These are phyloP conservation scores for Eubasilissa splendida DNA, from an alignment of 2,888 invertebrate species.

Conservation along the genomic window DNA sequence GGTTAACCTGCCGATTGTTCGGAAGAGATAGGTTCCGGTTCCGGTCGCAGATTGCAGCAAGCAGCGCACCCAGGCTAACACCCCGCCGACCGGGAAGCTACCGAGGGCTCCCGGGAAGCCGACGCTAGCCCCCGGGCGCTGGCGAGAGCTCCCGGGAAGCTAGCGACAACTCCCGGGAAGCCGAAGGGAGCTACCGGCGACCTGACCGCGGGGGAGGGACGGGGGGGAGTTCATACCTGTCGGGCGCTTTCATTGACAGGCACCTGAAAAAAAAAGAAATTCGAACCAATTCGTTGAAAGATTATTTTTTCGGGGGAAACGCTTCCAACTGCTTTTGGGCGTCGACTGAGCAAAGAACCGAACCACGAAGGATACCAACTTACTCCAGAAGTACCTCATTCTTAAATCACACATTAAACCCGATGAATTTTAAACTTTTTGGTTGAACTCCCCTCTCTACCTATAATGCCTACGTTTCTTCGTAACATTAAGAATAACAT, in stretches of 20 bases:
- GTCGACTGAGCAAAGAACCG: not conserved
- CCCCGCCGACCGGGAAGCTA: conserved; percentile 50
- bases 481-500: too few relatives aligned
- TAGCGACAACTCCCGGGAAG: conserved; percentile 22
- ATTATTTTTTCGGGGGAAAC: conserved; percentile 63
- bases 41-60: conserved; percentile 52
- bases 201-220: conserved; percentile 65
- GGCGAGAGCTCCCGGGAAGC: conserved; percentile 42
- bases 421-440: too few relatives aligned
- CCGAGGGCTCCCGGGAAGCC: conserved; percentile 46
- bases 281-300: conserved; percentile 77
- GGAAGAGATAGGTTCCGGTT: conserved; percentile 45
- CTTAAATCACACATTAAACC: too few relatives aligned
- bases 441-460: too few relatives aligned
- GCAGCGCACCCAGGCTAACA: conserved; percentile 56
- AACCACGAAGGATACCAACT: not conserved
- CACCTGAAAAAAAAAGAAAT: conserved; percentile 81
- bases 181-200: conserved; percentile 51
- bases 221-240: conserved; percentile 76
- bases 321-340: conserved; percentile 6
- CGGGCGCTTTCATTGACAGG: conserved; percentile 84
- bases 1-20: conserved; percentile 51
- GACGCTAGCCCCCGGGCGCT: conserved; percentile 37
- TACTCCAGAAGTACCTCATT: not conserved
- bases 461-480: too few relatives aligned